Percentiles rank a stretch among this genome's conserved stretches.
These are phyloP conservation scores for Patella caerulea DNA, from an alignment of 2,888 invertebrate species.

Conservation along the genomic window DNA sequence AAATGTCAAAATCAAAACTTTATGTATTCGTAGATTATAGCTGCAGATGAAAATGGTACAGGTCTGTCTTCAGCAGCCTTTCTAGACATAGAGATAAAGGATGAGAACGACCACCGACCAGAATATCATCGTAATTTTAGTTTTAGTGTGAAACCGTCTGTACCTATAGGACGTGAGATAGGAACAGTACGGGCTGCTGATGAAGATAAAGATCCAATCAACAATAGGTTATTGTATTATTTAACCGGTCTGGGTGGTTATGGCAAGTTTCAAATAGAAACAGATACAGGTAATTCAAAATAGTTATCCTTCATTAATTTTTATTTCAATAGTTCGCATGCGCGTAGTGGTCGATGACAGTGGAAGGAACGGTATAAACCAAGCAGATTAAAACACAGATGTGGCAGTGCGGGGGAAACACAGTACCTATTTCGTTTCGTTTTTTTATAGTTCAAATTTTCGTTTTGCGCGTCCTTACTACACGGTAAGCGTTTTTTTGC, in stretches of 20 bases:
- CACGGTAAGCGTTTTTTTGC: too few relatives aligned
- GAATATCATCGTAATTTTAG: neutral
- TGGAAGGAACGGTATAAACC: too few relatives aligned
- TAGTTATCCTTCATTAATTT: too few relatives aligned
- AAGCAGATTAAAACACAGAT: too few relatives aligned
- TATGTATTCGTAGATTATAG: conserved; percentile 8
- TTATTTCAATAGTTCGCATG: too few relatives aligned
- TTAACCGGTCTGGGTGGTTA: neutral
- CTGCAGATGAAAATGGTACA: conserved; percentile 12
- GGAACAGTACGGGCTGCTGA: neutral
- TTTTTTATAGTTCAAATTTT: too few relatives aligned
- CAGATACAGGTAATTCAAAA: neutral
- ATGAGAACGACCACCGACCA: neutral
- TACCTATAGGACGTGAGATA: neutral
- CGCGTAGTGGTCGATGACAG: too few relatives aligned
- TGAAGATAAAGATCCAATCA: neutral
- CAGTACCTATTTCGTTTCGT: too few relatives aligned
- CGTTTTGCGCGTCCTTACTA: too few relatives aligned
- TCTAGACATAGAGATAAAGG: conserved; percentile 1
- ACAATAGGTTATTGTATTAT: neutral
- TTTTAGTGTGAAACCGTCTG: neutral
- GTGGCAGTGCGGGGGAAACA: too few relatives aligned
- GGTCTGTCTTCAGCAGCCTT: conserved; percentile 5
- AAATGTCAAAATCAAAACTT: neutral
- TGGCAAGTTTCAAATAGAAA: neutral